Base-by-base conservation (phyloP, 2,888 invertebrate species). In the Ditylenchus weischeri region DNA sequence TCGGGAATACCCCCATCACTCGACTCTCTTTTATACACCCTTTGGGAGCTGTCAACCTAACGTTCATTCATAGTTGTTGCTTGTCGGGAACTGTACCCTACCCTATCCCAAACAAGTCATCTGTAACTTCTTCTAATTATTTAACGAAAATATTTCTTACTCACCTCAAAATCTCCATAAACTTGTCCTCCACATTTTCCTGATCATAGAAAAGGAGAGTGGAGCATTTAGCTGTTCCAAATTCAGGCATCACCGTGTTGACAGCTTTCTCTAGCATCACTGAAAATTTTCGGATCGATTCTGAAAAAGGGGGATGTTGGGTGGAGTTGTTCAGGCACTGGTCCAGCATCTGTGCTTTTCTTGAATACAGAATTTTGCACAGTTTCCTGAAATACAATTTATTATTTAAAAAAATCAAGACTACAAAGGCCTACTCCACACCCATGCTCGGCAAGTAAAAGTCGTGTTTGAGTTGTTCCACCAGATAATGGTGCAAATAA, bases 401-500 rank as follows among this genome's bases (percentile, higher is more conserved):
- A 35, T 51, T 15, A 54, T 11, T 18, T 29, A n/a, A 29, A 54
- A 18, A 43, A 13, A 19, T 57, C 6, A 15, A 57, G 38, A 0
- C 15, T 19, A 57, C n/a, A 18, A n/a, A 29, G 0, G 29, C 62
- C 19, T 49, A 61, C 62, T n/a, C 18, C 8, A 38, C 48, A 47
- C 21, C 47, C 43, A 43, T 35, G 8, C 47, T 61, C 3, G 62
- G 48, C n/a, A 61, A 19, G 10, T 23, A 23, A 21, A 61, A 49
- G 10, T 36, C 21, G 47, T 61, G 29, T 21, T 43, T 23, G 29
- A 61, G 62, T 21, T 59, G 29, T 21, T 49, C 19, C 38, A 61
- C 51, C 38, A 76, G 59, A 58, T 73, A 72, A 54, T 75, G 69
- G 23, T 69, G 67, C 0, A 76, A 76, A 60, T 77, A 77, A 62